Conservation (phyloP, 2,797 vertebrate species). For the Syndactyla subalaris region DNA sequence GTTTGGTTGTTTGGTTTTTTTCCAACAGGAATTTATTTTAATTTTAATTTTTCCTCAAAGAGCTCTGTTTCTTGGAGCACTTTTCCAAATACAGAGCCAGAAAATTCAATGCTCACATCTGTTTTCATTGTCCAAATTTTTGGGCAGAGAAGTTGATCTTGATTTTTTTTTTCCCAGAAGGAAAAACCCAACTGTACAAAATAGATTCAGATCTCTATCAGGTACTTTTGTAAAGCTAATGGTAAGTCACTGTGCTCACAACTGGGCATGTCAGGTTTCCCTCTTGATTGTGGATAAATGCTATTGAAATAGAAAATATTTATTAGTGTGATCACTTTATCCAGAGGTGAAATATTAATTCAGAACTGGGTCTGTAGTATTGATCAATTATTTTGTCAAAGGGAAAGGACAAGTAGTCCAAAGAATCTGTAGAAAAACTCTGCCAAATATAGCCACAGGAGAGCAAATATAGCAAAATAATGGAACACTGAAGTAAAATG, state of each 20-base stretch:
- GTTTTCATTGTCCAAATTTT: neutral
- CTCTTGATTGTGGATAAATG: neutral
- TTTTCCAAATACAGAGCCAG: neutral
- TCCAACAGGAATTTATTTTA: neutral
- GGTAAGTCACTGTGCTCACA: neutral
- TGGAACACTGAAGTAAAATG: neutral
- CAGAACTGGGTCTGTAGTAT: neutral
- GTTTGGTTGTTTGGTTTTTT: neutral
- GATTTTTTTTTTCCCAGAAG: neutral
- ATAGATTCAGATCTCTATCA: neutral
- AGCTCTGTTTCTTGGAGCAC: neutral
- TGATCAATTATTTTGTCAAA: neutral
- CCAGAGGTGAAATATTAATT: neutral
- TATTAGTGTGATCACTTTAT: neutral
- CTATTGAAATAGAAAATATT: neutral
- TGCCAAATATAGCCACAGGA: neutral
- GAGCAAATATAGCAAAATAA: neutral
- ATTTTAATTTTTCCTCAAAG: neutral
- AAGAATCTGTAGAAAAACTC: neutral
- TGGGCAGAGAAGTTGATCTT: neutral
- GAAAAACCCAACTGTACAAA: neutral
- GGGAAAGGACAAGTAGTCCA: neutral
- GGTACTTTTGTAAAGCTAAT: neutral
- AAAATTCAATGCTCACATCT: neutral
- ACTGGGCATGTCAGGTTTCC: neutral